Evolutionary conservation across 2,888 invertebrate genomes (phyloP), one percentile per base, ranked within the genome.

Genomic region (Coenonympha arcania): DNA sequence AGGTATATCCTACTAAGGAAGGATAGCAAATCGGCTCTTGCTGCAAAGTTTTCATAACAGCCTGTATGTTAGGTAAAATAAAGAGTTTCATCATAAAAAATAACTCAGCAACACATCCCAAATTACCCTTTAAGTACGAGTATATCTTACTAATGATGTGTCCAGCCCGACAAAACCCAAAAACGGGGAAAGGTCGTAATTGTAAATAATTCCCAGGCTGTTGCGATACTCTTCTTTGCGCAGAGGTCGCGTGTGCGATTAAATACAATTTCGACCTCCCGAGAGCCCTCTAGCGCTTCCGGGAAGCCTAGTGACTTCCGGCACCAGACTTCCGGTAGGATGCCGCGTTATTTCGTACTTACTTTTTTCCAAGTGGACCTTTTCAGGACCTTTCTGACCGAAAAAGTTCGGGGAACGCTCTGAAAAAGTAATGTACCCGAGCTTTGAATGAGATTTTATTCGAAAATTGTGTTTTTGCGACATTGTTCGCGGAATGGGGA

Each of bases 281-380:
- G 66, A 79, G 79, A 66, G 71, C 79, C 77, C 82, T 84, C 75
- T 68, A 73, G 75, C 71, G 66, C 72, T 73, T 85, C 85, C 85
- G 82, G 83, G 79, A 79, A 79, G 80, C 77, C 79, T 73, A 76
- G 73, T 71, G 76, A 79, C 82, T 78, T 82, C 82, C 83, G 79
- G 71, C 71, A 63, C 71, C 68, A 72, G 63, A 68, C 76, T 77
- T 85, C 84, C 85, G 76, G 74, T 75, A 73, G 75, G 76, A 78
- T 76, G 73, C 79, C 71, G 72, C 68, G 70, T 76, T 77, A 73
- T 78, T 78, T 74, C 73, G 69, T 73, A 75, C 73, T 76, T 39
- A 39, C 39, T 44, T 44, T 43, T 68, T 79, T 71, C 74, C 73
- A 73, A 79, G 77, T 73, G 71, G 63, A 67, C 66, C 76, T 73